phyloP scores from a whole-genome alignment of 2,888 invertebrate species.

The Rhorus exstirpatorius region DNA sequence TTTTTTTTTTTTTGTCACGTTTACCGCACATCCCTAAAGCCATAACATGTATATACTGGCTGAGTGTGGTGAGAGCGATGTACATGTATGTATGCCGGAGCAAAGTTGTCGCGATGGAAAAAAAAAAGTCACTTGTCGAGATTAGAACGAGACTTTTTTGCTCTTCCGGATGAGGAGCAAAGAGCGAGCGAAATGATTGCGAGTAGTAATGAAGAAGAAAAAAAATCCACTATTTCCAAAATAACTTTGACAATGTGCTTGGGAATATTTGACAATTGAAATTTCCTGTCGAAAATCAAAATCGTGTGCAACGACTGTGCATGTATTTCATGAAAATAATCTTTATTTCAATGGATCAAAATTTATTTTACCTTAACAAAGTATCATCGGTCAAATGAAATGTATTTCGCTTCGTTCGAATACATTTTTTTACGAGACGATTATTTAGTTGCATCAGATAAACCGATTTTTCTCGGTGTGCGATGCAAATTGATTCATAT shows the following conservation, averaged over 20 bases:
- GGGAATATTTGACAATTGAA: neutral
- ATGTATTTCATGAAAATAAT: no score
- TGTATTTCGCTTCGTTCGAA: neutral
- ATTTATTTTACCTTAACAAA: neutral
- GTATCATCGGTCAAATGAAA: neutral
- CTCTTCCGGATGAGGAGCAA: neutral
- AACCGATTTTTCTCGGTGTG: neutral
- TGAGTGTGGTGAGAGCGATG: slow-evolving; percentile 17
- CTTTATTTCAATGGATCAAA: no score
- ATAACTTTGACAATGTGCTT: neutral
- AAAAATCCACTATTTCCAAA: neutral
- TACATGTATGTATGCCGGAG: neutral
- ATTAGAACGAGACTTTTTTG: slow-evolving; percentile 20
- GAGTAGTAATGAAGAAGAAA: neutral
- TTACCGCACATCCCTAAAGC: slow-evolving; percentile 4
- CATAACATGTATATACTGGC: neutral
- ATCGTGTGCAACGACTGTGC: no score
- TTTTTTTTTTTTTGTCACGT: slow-evolving; percentile 6
- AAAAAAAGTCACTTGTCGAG: slow-evolving; percentile 13
- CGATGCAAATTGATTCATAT: slow-evolving; percentile 26
- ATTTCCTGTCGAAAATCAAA: no score
- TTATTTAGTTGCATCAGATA: neutral
- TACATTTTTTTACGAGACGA: neutral
- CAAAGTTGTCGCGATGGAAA: slow-evolving; percentile 20
- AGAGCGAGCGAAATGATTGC: neutral